Conservation (phyloP, 2,797 vertebrate genomes). For the Echeneis naucrates region DNA sequence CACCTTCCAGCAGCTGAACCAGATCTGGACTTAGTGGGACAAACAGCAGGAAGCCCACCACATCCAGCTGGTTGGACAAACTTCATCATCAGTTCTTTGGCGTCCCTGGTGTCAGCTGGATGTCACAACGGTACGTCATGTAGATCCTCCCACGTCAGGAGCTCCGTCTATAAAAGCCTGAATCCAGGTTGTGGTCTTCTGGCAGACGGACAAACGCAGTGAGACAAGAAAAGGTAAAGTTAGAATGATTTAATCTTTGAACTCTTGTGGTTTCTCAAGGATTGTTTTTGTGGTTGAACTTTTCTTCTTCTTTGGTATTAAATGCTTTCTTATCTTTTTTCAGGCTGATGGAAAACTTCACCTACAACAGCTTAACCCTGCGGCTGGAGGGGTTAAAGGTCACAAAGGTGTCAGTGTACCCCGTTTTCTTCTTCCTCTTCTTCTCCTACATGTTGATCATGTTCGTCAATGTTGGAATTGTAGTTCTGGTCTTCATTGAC, state of each 20-base stretch:
- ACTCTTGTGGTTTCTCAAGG: no score
- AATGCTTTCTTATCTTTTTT: no score
- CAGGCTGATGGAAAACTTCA: constrained; percentile 64
- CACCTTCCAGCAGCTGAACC: no score
- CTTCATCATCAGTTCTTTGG: no score
- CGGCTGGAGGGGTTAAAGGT: constrained; percentile 62
- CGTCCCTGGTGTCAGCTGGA: not conserved
- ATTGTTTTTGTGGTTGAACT: no score
- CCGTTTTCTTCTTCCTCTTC: constrained; percentile 50
- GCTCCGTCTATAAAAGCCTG: not conserved
- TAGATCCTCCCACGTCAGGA: not conserved
- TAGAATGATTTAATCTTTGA: not conserved
- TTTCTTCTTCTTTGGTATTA: no score
- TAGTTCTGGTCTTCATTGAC: constrained; percentile 37
- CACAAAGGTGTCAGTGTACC: constrained; percentile 13
- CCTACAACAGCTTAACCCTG: constrained; percentile 55
- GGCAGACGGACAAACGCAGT: not conserved
- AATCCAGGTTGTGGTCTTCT: not conserved
- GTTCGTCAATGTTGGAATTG: constrained; percentile 49
- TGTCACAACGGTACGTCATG: not conserved
- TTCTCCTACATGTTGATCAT: constrained; percentile 58
- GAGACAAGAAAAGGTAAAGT: constrained; percentile 1
- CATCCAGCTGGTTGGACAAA: no score
- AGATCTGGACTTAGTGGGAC: no score
- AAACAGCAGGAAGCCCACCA: no score